Conservation (phyloP, 2,797 vertebrate species). For the Sebastes vulpes region DNA sequence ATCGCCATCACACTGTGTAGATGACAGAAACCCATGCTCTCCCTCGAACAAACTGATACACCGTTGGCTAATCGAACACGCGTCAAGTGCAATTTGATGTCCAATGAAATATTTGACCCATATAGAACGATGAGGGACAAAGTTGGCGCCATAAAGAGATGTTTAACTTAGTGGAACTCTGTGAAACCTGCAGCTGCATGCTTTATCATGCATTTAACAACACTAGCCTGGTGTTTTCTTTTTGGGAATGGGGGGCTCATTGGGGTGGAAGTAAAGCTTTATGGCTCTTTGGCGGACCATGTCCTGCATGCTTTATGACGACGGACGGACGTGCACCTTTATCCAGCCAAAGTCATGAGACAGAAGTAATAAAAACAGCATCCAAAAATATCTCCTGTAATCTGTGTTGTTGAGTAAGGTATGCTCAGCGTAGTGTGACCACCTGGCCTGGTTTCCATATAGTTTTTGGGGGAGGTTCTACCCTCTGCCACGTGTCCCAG, state of each 20-base stretch:
- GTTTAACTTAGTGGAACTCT: conserved; percentile 51
- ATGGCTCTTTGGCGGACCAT: conserved; percentile 44
- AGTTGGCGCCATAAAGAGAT: conserved; percentile 27
- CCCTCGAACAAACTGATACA: background rate
- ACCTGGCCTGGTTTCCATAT: background rate
- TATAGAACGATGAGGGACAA: conserved; percentile 47
- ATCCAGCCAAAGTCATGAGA: conserved; percentile 10
- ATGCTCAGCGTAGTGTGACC: background rate
- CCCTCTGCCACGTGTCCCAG: conserved; percentile 11
- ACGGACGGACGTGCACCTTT: conserved; percentile 12
- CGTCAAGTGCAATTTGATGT: conserved; percentile 14
- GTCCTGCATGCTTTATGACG: conserved; percentile 47
- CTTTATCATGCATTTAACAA: conserved; percentile 67
- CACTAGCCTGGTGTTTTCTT: conserved; percentile 54
- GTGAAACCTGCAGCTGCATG: conserved; percentile 45
- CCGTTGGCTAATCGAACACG: conserved; percentile 30
- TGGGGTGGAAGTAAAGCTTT: conserved; percentile 54
- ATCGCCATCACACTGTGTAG: background rate
- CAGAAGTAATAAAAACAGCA: conserved; percentile 3
- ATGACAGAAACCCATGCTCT: background rate
- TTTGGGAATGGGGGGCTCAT: conserved; percentile 30
- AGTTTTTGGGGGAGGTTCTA: conserved; percentile 8
- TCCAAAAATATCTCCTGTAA: conserved; percentile 21
- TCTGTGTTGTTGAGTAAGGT: conserved; percentile 13
- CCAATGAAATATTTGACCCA: conserved; percentile 49